Percentiles rank a stretch among this genome's conserved stretches.
phyloP scores from a whole-genome alignment of 2,113 vertebrate species.

The Pygoscelis antarcticus region DNA sequence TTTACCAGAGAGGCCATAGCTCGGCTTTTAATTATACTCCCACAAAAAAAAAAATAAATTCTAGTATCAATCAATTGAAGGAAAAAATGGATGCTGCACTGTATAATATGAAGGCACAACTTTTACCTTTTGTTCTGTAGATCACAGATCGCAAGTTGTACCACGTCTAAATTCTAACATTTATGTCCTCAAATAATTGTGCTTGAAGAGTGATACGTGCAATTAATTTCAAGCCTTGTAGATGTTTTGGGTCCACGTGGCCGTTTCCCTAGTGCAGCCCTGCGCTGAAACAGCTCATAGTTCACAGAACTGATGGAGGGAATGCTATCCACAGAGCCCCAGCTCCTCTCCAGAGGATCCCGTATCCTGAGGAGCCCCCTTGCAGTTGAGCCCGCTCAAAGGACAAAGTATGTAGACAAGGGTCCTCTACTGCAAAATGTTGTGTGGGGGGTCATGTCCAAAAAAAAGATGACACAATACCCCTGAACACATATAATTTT shows the following conservation, averaged over 20 bases:
- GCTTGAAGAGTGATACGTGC: background rate
- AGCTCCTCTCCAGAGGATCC: background rate
- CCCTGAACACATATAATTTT: background rate
- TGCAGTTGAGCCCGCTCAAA: background rate
- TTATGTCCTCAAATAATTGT: background rate
- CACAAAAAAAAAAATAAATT: background rate
- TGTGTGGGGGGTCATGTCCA: rapidly evolving
- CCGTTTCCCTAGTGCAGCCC: background rate
- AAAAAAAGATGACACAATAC: background rate
- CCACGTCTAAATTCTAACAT: background rate
- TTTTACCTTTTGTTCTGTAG: background rate
- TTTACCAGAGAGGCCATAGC: background rate
- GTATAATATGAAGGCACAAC: background rate
- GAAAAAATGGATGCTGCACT: background rate
- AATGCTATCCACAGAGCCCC: background rate
- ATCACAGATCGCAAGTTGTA: background rate
- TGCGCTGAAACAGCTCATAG: background rate
- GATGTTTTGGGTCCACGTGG: background rate
- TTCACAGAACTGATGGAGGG: background rate
- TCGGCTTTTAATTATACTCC: background rate
- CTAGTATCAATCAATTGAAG: background rate
- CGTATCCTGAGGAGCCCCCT: background rate
- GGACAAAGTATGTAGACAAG: background rate
- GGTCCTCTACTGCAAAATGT: background rate
- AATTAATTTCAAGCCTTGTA: background rate